These are phyloP conservation scores for Fulica atra DNA, from an alignment of 2,113 vertebrate genomes.

Conservation along the genomic window DNA sequence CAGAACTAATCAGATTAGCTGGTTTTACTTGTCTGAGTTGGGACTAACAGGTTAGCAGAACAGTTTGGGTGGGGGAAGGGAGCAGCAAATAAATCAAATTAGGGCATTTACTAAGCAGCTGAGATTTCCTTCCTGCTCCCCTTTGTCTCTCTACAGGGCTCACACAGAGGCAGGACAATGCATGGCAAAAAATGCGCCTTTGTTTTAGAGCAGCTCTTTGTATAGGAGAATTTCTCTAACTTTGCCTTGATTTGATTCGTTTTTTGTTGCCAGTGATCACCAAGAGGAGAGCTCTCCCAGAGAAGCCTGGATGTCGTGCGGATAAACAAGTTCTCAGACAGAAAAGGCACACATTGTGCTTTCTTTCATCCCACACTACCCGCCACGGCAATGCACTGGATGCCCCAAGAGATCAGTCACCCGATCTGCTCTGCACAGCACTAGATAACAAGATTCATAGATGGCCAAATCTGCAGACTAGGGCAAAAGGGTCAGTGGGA, in stretches of 20 bases:
- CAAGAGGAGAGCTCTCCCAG: background rate
- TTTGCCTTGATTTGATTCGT: constrained; percentile 33
- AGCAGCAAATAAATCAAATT: constrained; percentile 51
- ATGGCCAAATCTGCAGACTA: background rate
- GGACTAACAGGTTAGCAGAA: constrained; percentile 63
- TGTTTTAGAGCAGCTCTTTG: constrained; percentile 52
- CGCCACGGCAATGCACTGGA: background rate
- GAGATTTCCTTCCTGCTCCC: constrained; percentile 32
- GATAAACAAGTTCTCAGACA: constrained; percentile 40
- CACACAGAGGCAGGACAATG: constrained; percentile 58
- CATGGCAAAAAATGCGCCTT: constrained; percentile 28
- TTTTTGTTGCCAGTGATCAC: constrained; percentile 9
- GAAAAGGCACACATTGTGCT: constrained; percentile 25
- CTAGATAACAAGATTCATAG: constrained; percentile 20
- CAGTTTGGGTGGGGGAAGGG: constrained; percentile 55
- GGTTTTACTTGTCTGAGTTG: constrained; percentile 58
- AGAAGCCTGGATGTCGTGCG: background rate
- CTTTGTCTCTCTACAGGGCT: constrained; percentile 46
- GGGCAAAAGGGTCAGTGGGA: background rate
- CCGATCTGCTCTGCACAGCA: background rate
- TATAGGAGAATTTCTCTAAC: constrained; percentile 17
- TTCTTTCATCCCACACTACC: constrained; percentile 16
- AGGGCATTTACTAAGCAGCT: constrained; percentile 51
- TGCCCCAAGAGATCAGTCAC: constrained; percentile 23
- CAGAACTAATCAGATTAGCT: constrained; percentile 67